Conservation (phyloP, 2,888 invertebrate genomes). For the Pimpla rufipes region DNA sequence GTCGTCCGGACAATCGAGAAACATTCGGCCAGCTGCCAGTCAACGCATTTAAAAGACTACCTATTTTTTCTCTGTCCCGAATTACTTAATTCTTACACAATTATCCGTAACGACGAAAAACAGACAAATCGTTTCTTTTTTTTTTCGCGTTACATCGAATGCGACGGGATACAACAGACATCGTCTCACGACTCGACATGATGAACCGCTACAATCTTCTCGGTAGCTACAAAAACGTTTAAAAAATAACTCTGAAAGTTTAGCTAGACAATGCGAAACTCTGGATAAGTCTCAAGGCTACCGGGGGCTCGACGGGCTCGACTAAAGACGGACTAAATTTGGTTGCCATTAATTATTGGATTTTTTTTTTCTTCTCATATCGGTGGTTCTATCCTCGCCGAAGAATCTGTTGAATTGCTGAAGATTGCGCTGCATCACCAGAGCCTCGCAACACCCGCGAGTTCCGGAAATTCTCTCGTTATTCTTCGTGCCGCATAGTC, state of each 20-base stretch:
- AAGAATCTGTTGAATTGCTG: constrained; percentile 3
- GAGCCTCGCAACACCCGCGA: background rate
- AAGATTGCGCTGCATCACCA: background rate
- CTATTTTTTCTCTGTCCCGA: background rate
- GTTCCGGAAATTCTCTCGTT: background rate
- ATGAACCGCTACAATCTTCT: constrained; percentile 11
- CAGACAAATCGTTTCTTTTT: constrained; percentile 21
- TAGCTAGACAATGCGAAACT: constrained; percentile 1
- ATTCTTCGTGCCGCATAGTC: background rate
- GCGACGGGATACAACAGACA: background rate
- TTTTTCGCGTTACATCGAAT: constrained; percentile 1
- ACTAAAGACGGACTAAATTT: constrained; percentile 1
- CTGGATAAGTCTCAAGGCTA: background rate
- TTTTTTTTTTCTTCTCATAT: background rate
- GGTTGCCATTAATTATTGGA: background rate
- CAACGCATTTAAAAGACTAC: background rate
- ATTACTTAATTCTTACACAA: background rate
- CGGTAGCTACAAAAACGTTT: constrained; percentile 23
- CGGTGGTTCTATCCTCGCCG: constrained; percentile 2
- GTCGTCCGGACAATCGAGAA: background rate
- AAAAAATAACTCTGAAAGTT: constrained; percentile 27
- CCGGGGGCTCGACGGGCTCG: background rate
- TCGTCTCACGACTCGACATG: background rate
- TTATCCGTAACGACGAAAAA: constrained; percentile 13
- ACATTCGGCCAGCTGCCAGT: background rate